phyloP scores from a whole-genome alignment of 2,888 invertebrate species.

The Idaea aversata region DNA sequence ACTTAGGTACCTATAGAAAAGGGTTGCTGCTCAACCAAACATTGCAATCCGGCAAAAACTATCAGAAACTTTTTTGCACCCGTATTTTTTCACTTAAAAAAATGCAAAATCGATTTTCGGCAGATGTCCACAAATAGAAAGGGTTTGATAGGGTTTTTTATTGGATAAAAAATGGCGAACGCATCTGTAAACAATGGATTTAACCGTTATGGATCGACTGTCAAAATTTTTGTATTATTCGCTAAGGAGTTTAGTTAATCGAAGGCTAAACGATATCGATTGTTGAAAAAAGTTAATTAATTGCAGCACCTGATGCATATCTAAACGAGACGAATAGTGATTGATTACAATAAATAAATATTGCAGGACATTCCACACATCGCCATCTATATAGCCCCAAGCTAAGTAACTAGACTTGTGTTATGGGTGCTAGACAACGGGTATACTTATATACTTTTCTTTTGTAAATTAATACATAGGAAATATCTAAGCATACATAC shows the following conservation, averaged over 20 bases:
- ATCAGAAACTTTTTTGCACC: constrained; percentile 72
- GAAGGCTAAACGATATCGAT: constrained; percentile 14
- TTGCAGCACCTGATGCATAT: not conserved
- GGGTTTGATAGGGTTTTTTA: constrained; percentile 68
- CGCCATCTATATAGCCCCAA: too few species aligned
- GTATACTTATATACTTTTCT: too few species aligned
- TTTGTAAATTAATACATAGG: too few species aligned
- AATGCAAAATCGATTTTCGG: constrained; percentile 77
- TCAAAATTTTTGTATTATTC: constrained; percentile 64
- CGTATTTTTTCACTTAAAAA: constrained; percentile 66
- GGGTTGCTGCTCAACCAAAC: constrained; percentile 70
- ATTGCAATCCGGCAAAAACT: constrained; percentile 61
- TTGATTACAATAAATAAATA: too few species aligned
- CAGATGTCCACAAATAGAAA: constrained; percentile 77
- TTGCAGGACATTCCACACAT: too few species aligned
- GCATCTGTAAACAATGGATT: constrained; percentile 68
- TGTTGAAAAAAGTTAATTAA: not conserved
- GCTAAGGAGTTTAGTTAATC: constrained; percentile 50
- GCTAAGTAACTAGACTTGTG: too few species aligned
- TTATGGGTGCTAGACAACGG: too few species aligned
- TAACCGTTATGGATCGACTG: constrained; percentile 67
- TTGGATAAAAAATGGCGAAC: constrained; percentile 58
- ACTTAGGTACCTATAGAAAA: constrained; percentile 73
- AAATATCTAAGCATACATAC: too few species aligned
- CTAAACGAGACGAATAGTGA: not conserved